phyloP scores from a whole-genome alignment of 1,140 invertebrate genomes.

The Pentalonia nigronervosa region DNA sequence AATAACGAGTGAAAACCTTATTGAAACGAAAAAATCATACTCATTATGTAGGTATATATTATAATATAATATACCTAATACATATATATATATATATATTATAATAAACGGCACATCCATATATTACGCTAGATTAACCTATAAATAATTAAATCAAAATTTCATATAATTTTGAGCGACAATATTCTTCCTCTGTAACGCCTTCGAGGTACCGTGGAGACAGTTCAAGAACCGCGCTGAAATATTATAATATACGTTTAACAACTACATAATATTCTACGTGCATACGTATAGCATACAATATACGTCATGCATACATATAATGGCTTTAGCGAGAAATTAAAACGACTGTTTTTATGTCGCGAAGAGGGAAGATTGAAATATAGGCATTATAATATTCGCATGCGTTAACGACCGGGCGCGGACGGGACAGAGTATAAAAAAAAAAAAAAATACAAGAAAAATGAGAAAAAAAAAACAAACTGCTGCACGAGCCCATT shows the following conservation, averaged over 20 bases:
- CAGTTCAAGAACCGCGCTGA: neutral
- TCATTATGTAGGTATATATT: too few species aligned
- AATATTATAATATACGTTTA: neutral
- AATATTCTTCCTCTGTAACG: neutral
- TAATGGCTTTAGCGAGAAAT: neutral
- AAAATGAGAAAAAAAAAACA: conserved; percentile 7
- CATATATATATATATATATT: neutral
- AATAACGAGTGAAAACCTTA: neutral
- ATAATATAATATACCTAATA: too few species aligned
- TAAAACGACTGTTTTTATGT: neutral
- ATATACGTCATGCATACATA: neutral
- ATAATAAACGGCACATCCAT: too few species aligned
- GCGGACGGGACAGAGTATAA: neutral
- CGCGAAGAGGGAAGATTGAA: neutral
- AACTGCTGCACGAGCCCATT: conserved; percentile 11
- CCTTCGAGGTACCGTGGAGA: neutral
- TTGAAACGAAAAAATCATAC: neutral
- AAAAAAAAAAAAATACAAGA: neutral
- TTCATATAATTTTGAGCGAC: neutral
- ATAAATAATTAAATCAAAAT: neutral
- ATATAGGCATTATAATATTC: neutral
- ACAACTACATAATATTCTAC: neutral
- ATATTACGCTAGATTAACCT: neutral
- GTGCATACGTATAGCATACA: neutral
- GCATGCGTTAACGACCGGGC: neutral